These are phyloP conservation scores for Drosophila stalkeri DNA, from an alignment of 2,888 invertebrate genomes.

Conservation along the genomic window DNA sequence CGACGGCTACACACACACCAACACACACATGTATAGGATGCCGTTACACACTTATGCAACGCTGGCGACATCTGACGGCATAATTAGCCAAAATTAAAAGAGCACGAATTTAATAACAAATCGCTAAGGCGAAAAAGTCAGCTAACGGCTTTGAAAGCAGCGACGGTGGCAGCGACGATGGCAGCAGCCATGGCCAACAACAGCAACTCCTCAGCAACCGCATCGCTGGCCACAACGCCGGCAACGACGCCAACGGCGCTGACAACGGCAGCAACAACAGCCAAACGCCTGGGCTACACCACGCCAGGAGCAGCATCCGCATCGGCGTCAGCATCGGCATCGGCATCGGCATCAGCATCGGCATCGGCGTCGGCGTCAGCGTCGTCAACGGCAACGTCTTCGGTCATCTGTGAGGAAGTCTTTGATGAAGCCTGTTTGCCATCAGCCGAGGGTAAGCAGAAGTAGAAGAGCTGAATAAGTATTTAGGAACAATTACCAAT, in stretches of 20 bases:
- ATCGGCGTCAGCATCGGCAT: constrained; percentile 32
- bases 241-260: constrained; percentile 56
- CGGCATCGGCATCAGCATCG: constrained; percentile 51
- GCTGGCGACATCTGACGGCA: constrained; percentile 51
- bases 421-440: constrained; percentile 94
- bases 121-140: neutral
- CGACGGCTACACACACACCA: constrained; percentile 20
- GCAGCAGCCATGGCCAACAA: constrained; percentile 41
- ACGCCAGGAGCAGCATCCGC: constrained; percentile 53
- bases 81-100: constrained; percentile 18
- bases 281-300: constrained; percentile 58
- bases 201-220: constrained; percentile 55
- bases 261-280: constrained; percentile 51
- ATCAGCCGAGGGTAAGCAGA: constrained; percentile 90
- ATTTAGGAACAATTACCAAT: neutral
- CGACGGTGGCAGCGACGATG: neutral
- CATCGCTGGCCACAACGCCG: constrained; percentile 64
- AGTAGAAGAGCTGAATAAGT: neutral
- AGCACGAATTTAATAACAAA: neutral
- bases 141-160: neutral
- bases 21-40: constrained; percentile 18
- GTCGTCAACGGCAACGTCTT: constrained; percentile 78
- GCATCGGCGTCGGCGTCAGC: constrained; percentile 47
- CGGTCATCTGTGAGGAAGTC: constrained; percentile 91
- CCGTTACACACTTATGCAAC: constrained; percentile 53